phyloP scores from a whole-genome alignment of 1,140 invertebrate species.

The Chelonus insularis region DNA sequence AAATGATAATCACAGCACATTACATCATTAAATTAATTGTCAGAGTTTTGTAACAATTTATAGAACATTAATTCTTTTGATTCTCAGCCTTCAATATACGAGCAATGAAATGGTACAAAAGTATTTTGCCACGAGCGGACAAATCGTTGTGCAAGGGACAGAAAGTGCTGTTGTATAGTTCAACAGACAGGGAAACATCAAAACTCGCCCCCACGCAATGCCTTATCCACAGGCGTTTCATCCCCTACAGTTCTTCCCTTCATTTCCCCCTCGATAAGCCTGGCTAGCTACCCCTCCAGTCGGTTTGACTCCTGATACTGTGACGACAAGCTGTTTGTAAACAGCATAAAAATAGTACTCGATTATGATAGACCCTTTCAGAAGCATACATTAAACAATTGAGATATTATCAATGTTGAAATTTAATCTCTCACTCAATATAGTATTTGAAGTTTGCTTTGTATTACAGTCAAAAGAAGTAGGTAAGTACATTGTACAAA shows the following conservation, averaged over 20 bases:
- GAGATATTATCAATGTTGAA: slow-evolving; percentile 26
- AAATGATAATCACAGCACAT: too few relatives aligned
- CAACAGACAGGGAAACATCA: background rate
- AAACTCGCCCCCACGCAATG: slow-evolving; percentile 15
- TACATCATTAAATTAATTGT: too few relatives aligned
- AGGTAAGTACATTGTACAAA: too few relatives aligned
- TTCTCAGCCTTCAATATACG: slow-evolving; percentile 29
- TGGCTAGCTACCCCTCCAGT: background rate
- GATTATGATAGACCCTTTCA: slow-evolving; percentile 24
- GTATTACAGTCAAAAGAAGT: background rate
- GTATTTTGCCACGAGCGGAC: background rate
- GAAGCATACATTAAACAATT: slow-evolving; percentile 7
- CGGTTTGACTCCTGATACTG: slow-evolving; percentile 17
- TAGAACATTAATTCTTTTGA: slow-evolving; percentile 39
- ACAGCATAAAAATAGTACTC: slow-evolving; percentile 34
- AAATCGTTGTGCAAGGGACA: slow-evolving; percentile 13
- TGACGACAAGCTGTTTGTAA: slow-evolving; percentile 28
- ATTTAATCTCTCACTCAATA: slow-evolving; percentile 33
- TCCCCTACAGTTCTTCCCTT: background rate
- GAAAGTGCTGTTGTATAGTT: background rate
- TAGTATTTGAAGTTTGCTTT: slow-evolving; percentile 24
- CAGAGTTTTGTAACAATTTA: too few relatives aligned
- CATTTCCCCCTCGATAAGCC: background rate
- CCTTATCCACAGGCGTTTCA: slow-evolving; percentile 11
- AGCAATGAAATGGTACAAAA: slow-evolving; percentile 7